These are phyloP conservation scores for Sylvia atricapilla DNA, from an alignment of 2,113 vertebrate species.

Conservation along the genomic window DNA sequence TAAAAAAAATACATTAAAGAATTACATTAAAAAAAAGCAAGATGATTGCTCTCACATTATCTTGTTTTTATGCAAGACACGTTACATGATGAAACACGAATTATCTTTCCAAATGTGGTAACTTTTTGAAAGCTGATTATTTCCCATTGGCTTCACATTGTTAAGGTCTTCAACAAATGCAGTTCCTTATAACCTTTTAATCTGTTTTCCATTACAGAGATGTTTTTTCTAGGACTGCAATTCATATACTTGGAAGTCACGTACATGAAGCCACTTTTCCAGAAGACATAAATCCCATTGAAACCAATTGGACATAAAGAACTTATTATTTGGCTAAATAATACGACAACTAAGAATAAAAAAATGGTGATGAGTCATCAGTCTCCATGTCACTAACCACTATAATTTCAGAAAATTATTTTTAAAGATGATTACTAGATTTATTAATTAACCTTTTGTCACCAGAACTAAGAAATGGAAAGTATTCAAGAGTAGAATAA, in stretches of 20 bases:
- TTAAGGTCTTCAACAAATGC: background rate
- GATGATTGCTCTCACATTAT: background rate
- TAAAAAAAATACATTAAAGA: no score
- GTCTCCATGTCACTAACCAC: background rate
- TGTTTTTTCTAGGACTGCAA: background rate
- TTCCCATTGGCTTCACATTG: background rate
- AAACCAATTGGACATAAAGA: background rate
- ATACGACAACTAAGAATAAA: background rate
- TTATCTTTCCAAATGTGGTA: background rate
- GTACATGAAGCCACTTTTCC: background rate
- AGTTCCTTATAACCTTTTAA: background rate
- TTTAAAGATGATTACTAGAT: background rate
- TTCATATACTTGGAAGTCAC: background rate
- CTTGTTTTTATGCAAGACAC: background rate
- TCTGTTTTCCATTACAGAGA: background rate
- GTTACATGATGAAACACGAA: background rate
- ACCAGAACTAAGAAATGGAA: background rate
- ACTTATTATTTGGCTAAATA: background rate
- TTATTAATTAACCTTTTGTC: background rate
- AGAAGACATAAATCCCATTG: background rate
- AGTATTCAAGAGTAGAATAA: background rate
- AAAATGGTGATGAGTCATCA: background rate
- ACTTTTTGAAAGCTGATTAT: background rate
- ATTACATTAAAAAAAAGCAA: no score
- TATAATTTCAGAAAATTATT: background rate